A percentile compares a stretch with the other conserved stretches of the same genome.
These are phyloP conservation scores for Gavialis gangeticus DNA, from an alignment of 2,113 vertebrate genomes.

Conservation along the genomic window DNA sequence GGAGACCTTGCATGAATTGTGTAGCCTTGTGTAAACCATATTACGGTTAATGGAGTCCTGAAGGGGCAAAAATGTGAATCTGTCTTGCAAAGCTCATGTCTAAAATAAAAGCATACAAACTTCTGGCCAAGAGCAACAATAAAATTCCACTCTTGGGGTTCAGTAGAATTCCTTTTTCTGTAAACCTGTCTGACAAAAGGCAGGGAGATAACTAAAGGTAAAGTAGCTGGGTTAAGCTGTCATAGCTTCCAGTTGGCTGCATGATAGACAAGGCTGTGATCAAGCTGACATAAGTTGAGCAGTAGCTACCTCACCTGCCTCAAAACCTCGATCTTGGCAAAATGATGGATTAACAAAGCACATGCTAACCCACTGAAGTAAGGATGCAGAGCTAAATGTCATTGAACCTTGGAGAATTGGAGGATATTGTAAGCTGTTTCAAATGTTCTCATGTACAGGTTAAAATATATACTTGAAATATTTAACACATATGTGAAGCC, in stretches of 20 bases:
- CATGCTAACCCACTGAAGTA: not conserved
- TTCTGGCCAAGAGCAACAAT: accelerated
- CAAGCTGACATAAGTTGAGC: not conserved
- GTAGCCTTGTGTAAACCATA: not conserved
- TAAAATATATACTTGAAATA: not conserved
- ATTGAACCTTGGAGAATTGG: not conserved
- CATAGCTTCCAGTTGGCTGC: not conserved
- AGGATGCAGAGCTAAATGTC: not conserved
- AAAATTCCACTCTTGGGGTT: not conserved
- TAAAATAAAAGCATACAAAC: not conserved
- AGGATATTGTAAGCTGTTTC: not conserved
- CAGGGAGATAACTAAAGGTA: not conserved
- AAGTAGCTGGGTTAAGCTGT: not conserved
- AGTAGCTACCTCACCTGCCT: not conserved
- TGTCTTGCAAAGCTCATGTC: accelerated
- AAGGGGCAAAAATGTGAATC: not conserved
- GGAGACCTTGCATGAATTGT: not conserved
- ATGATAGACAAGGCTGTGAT: not conserved
- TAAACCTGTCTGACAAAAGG: not conserved
- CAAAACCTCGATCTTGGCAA: not conserved
- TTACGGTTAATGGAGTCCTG: not conserved
- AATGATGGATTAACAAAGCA: not conserved
- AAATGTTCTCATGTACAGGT: accelerated
- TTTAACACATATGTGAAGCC: accelerated
- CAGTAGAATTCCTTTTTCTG: not conserved